Evolutionary conservation across 2,113 vertebrate genomes (phyloP).

Genomic region (Poicephalus gulielmi): DNA sequence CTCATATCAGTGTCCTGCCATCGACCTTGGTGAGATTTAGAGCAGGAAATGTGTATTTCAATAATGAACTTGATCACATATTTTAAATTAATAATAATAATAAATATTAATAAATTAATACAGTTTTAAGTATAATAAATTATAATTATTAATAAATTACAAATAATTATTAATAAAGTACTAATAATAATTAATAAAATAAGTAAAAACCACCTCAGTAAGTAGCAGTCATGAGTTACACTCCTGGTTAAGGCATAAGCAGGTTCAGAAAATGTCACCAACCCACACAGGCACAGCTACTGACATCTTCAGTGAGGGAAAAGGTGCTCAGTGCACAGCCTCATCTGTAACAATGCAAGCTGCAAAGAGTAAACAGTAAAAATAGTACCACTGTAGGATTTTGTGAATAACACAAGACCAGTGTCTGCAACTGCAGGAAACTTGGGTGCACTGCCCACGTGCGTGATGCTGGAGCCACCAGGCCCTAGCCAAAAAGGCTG

Average conservation of each 20-base stretch:
- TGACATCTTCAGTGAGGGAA: background rate
- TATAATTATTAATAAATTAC: background rate
- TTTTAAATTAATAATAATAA: background rate
- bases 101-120: background rate
- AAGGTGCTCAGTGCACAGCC: background rate
- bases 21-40: background rate
- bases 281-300: background rate
- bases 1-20: background rate
- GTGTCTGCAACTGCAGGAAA: background rate
- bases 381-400: background rate
- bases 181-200: no score
- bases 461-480: rapidly evolving
- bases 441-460: background rate
- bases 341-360: background rate
- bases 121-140: background rate
- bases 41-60: background rate
- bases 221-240: background rate
- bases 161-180: background rate
- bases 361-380: background rate
- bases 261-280: conserved; percentile 27
- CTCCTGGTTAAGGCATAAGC: background rate
- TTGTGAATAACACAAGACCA: background rate
- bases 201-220: background rate
- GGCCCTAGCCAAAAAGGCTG: rapidly evolving
- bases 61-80: background rate